Conservation (phyloP, 2,797 vertebrate genomes). For the Lutjanus campechanus region DNA sequence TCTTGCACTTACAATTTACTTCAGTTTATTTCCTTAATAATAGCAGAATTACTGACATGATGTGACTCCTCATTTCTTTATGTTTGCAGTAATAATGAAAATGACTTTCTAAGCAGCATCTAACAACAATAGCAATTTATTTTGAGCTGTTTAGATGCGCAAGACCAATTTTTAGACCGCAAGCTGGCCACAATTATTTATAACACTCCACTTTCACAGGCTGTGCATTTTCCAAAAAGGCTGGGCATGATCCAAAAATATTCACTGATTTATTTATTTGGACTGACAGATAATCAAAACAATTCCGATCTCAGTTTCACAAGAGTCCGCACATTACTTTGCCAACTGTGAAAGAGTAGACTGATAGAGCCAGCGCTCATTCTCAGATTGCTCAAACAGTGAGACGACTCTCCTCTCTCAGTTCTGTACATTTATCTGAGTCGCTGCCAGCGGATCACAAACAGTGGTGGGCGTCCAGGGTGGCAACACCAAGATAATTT, state of each 20-base stretch:
- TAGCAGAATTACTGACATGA: slow-evolving; percentile 13
- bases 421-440: slow-evolving; percentile 23
- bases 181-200: slow-evolving; percentile 20
- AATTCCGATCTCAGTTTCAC: slow-evolving; percentile 23
- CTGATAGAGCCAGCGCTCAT: not conserved
- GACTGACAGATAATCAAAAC: slow-evolving; percentile 27
- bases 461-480: not conserved
- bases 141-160: not conserved
- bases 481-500: slow-evolving; percentile 6
- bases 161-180: slow-evolving; percentile 1
- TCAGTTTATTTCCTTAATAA: not conserved
- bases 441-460: slow-evolving; percentile 20
- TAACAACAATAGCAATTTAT: slow-evolving; percentile 16
- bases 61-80: not conserved
- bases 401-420: slow-evolving; percentile 5
- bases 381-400: slow-evolving; percentile 26
- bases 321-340: slow-evolving; percentile 7
- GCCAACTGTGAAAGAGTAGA: slow-evolving; percentile 20
- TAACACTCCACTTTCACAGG: slow-evolving; percentile 5
- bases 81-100: slow-evolving; percentile 14
- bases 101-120: not conserved
- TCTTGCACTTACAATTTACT: slow-evolving; percentile 9
- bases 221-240: slow-evolving; percentile 14
- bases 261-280: slow-evolving; percentile 32
- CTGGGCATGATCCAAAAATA: slow-evolving; percentile 6